Evolutionary conservation across 2,888 invertebrate genomes (phyloP), one percentile per base, ranked within the genome.

Genomic region (Morpho deidamia): DNA sequence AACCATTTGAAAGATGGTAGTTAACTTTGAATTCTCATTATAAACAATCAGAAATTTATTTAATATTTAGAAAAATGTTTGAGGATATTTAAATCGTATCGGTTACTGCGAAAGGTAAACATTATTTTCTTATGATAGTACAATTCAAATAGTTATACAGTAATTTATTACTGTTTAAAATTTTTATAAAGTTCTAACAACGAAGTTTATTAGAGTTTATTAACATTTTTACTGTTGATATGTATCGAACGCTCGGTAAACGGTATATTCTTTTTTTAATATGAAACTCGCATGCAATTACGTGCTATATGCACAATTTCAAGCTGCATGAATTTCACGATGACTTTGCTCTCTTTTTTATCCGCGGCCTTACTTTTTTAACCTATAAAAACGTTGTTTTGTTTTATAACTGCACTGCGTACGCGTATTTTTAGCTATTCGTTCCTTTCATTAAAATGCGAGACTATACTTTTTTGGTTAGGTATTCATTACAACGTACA

Each of bases 251-350:
- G n/a, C n/a, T 42, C 1, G 33, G 7, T 7, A 35, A 40, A 48
- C 11, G 48, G 39, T 7, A 3, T 42, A 46, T 46, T 42, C 33
- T 41, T 41, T 48, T 48, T 49, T 49, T 49, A 49, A 49, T 49
- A 11, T 34, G 9, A 49, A 49, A 34, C 42, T 49, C 42, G 34
- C 41, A 49, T 49, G 48, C 48, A 49, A 49, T 49, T 49, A 49
- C n/a, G 14, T 35, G 49, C 49, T 35, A 35, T 49, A n/a, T 42
- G 41, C 41, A 42, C 49, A 42, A 49, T 49, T 49, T 49, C 42
- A 49, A 33, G 49, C 49, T 42, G 49, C 42, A 49, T 49, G 40
- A 42, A 49, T 35, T 49, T 10, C 49, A 42, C 49, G 49, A 49
- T 49, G 42, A 49, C 42, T 49, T 35, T 49, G 49, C 42, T 49